A percentile compares a stretch with the other conserved stretches of the same genome.
Evolutionary conservation across 2,797 vertebrate species (phyloP).

Genomic region (Pelobates cultripes): DNA sequence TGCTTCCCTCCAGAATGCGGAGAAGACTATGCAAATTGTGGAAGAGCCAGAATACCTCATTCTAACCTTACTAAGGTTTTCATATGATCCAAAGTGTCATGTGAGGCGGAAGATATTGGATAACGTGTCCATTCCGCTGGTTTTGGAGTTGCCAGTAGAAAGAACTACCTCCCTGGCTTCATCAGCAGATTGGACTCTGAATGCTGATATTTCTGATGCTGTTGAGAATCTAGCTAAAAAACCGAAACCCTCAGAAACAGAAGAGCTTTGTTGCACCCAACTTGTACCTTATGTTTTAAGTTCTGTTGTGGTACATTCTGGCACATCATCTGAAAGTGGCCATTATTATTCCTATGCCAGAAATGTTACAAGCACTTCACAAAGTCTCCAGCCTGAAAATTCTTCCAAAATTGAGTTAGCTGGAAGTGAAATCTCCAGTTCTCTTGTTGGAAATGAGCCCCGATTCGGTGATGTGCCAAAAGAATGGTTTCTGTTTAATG

Average conservation of each 20-base stretch:
- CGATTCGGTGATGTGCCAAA: conserved; percentile 74
- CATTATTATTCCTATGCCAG: conserved; percentile 97
- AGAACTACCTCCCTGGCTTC: conserved; percentile 62
- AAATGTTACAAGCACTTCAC: conserved; percentile 78
- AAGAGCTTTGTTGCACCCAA: conserved; percentile 73
- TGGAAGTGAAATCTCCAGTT: conserved; percentile 62
- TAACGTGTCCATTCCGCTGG: conserved; percentile 88
- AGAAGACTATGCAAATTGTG: conserved; percentile 91
- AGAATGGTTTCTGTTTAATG: conserved; percentile 98
- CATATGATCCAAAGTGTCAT: conserved; percentile 93
- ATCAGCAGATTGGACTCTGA: conserved; percentile 71
- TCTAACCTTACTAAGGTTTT: conserved; percentile 94
- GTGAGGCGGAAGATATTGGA: conserved; percentile 94
- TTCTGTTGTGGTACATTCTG: conserved; percentile 96
- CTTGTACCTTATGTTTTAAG: conserved; percentile 85
- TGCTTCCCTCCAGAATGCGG: conserved; percentile 89
- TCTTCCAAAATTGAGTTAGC: conserved; percentile 66
- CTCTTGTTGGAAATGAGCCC: conserved; percentile 71
- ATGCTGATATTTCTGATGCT: conserved; percentile 83
- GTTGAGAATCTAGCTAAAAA: conserved; percentile 96
- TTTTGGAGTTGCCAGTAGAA: conserved; percentile 84
- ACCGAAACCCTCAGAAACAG: conserved; percentile 88
- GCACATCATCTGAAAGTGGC: conserved; percentile 94
- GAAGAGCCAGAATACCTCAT: conserved; percentile 96
- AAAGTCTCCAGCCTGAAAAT: conserved; percentile 69